Conservation (phyloP, 2,797 vertebrate genomes). For the Eidolon dupreanum region DNA sequence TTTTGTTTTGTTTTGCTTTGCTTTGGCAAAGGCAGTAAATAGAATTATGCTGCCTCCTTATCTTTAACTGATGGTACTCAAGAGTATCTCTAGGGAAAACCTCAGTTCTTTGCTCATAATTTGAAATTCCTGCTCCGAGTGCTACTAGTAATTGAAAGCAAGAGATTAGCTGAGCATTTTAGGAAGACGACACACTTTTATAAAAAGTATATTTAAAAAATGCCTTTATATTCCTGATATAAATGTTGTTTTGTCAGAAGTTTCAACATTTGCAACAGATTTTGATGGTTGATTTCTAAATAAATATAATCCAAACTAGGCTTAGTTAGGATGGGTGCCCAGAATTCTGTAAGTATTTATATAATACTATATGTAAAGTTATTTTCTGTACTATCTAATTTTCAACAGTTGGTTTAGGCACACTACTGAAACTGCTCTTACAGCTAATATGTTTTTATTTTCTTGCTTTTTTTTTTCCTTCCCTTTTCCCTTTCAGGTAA, state of each 20-base stretch:
- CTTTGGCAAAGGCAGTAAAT: neutral
- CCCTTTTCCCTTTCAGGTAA: neutral
- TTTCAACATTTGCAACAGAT: conserved; percentile 53
- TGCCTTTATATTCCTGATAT: neutral
- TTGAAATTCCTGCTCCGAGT: neutral
- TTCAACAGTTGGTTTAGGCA: neutral
- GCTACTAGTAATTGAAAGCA: neutral
- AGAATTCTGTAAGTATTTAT: neutral
- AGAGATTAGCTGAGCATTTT: conserved; percentile 28
- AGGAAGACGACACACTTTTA: conserved; percentile 1
- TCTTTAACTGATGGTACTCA: neutral
- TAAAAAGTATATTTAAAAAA: neutral
- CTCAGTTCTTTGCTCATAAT: neutral
- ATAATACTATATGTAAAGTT: neutral
- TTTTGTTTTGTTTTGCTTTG: too few relatives aligned
- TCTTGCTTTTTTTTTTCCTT: neutral
- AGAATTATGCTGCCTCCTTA: neutral
- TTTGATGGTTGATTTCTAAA: conserved; percentile 33
- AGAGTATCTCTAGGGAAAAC: neutral
- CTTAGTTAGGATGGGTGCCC: neutral
- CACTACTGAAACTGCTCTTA: neutral
- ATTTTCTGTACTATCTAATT: conserved; percentile 1
- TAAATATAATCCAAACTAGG: conserved; percentile 24
- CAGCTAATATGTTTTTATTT: neutral
- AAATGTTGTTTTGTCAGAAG: conserved; percentile 35